These are phyloP conservation scores for Macrocentrus cingulum DNA, from an alignment of 1,140 invertebrate genomes.

Conservation along the genomic window DNA sequence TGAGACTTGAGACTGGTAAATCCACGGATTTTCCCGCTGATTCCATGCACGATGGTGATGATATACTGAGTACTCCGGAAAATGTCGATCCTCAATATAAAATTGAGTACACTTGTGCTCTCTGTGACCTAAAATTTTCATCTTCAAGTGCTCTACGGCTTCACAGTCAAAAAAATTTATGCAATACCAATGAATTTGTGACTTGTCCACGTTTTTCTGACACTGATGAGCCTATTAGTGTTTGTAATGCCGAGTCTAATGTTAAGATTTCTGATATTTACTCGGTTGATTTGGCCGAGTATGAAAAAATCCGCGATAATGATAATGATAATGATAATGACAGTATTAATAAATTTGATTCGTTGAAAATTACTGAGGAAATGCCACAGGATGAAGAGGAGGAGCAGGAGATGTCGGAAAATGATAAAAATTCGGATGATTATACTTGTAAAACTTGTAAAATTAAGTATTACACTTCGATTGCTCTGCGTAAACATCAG, in stretches of 20 bases:
- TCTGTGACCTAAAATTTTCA: neutral
- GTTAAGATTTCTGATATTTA: neutral
- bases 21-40: neutral
- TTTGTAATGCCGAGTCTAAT: neutral
- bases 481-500: slow-evolving; percentile 7
- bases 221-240: neutral
- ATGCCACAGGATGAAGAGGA: neutral
- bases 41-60: neutral
- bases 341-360: neutral
- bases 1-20: too few species aligned
- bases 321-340: neutral
- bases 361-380: neutral
- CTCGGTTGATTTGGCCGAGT: neutral
- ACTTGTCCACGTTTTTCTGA: neutral
- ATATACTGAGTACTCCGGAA: neutral
- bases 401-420: neutral
- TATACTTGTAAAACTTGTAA: neutral
- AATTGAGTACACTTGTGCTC: neutral
- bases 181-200: neutral
- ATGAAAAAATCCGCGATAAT: neutral
- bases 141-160: too few species aligned
- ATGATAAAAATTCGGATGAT: neutral
- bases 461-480: neutral
- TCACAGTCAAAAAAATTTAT: neutral
- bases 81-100: neutral